These are phyloP conservation scores for Polypedilum vanderplanki DNA, from an alignment of 1,140 invertebrate species.

Conservation along the genomic window DNA sequence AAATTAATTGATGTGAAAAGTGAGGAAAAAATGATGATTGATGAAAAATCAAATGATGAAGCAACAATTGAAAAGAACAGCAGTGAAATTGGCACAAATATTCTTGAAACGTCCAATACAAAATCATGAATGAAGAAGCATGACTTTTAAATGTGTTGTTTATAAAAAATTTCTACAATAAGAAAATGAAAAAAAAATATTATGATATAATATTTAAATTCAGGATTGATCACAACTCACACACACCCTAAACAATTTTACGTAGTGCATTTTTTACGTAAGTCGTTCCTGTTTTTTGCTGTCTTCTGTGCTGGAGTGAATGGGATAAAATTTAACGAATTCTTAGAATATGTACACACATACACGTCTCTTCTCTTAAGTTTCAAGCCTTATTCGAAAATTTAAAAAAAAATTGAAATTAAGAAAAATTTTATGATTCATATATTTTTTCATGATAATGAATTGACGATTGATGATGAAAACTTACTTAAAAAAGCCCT, in stretches of 20 bases:
- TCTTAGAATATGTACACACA: neutral
- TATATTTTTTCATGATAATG: neutral
- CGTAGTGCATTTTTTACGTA: constrained; percentile 8
- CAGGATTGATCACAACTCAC: neutral
- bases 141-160: constrained; percentile 11
- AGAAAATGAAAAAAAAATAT: neutral
- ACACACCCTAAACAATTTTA: neutral
- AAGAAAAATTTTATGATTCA: neutral
- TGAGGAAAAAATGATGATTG: neutral
- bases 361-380: too few species aligned
- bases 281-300: neutral
- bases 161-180: neutral
- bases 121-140: neutral
- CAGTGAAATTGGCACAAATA: constrained; percentile 19
- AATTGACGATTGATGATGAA: neutral
- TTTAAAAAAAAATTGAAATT: neutral
- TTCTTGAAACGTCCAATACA: constrained; percentile 6
- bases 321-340: neutral
- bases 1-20: neutral
- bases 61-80: neutral
- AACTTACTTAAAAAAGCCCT: neutral
- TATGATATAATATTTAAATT: neutral
- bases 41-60: neutral
- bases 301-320: neutral
- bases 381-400: neutral